Base-by-base conservation (phyloP, 64 coral and sea anemone species). In the Actinia tenebrosa region DNA sequence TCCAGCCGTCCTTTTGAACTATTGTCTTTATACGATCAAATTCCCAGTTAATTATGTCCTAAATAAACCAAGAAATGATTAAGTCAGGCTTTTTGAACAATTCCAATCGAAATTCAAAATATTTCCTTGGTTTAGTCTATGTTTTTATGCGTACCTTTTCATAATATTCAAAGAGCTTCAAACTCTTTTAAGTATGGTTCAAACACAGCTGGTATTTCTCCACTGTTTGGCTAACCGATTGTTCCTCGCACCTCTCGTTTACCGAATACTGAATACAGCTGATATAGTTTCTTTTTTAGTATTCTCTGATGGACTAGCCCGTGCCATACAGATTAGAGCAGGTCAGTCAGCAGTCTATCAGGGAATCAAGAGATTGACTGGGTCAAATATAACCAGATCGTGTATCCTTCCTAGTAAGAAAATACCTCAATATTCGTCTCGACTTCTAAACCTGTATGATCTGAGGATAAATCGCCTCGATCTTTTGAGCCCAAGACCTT, bases 11-110 rank as follows among this genome's bases (percentile, higher is more conserved):
- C 69, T 75, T 15, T 75, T 75, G 18, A 75, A 42, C 26, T 30
- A 3, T 30, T 27, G n/a, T 75, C 69, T 13, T 14, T 42, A 30
- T 25, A 8, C 4, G 64, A 69, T 26, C 10, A 9, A 13, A 42
- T 75, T 75, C 69, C 42, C 69, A 15, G 69, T 75, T 75, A 75
- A 75, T 75, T 75, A 75, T 75, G 69, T 75, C 69, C 25, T 75
- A 75, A 75, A 75, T 42, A 75, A 75, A 8, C 26, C 11, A 75
- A 75, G 2, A 75, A 75, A 75, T 18, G 26, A 42, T 10, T 14
- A 42, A 7, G 6, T 30, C 69, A 75, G 69, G 1, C 25, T 75
- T 75, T 75, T 10, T 75, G 9, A 2, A 16, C 10, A 42, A 75
- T 42, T 75, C 69, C 25, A 75, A 75, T 14, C 69, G 69, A 75